phyloP scores from a whole-genome alignment of 2,888 invertebrate species.

The Sphaerophoria taeniata region DNA sequence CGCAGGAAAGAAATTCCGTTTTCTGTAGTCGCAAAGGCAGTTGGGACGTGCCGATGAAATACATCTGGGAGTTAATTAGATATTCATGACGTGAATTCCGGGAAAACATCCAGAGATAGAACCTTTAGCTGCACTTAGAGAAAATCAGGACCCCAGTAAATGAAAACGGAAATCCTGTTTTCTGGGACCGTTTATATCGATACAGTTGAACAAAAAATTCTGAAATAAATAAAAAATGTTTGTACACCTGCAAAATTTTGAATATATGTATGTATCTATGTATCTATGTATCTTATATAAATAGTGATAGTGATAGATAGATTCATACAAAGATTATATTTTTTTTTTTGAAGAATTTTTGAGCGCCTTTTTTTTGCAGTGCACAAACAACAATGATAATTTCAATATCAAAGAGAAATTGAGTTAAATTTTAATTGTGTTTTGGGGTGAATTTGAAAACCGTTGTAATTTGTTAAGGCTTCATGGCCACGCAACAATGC shows the following conservation, averaged over 20 bases:
- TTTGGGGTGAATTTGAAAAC: slow-evolving; percentile 64
- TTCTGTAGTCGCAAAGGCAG: slow-evolving; percentile 49
- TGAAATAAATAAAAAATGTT: too few relatives aligned
- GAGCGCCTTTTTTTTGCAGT: not conserved
- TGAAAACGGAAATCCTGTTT: too few relatives aligned
- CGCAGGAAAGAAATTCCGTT: slow-evolving; percentile 3
- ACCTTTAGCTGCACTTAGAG: slow-evolving; percentile 24
- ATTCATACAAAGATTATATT: too few relatives aligned
- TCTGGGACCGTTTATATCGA: too few relatives aligned
- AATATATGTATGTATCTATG: too few relatives aligned
- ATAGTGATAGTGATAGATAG: too few relatives aligned
- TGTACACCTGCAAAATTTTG: too few relatives aligned
- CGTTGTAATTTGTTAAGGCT: slow-evolving; percentile 71
- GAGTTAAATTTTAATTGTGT: slow-evolving; percentile 73
- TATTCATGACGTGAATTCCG: slow-evolving; percentile 71
- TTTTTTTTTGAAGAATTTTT: too few relatives aligned
- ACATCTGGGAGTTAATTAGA: slow-evolving; percentile 73
- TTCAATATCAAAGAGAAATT: slow-evolving; percentile 71
- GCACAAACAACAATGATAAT: slow-evolving; percentile 46
- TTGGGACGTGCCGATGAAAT: slow-evolving; percentile 71
- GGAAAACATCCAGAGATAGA: slow-evolving; percentile 58
- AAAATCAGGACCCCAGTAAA: too few relatives aligned
- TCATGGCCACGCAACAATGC: slow-evolving; percentile 68
- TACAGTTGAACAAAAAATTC: too few relatives aligned
- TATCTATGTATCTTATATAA: too few relatives aligned